Conservation (phyloP, 2,888 invertebrate species). For the Operophtera brumata region DNA sequence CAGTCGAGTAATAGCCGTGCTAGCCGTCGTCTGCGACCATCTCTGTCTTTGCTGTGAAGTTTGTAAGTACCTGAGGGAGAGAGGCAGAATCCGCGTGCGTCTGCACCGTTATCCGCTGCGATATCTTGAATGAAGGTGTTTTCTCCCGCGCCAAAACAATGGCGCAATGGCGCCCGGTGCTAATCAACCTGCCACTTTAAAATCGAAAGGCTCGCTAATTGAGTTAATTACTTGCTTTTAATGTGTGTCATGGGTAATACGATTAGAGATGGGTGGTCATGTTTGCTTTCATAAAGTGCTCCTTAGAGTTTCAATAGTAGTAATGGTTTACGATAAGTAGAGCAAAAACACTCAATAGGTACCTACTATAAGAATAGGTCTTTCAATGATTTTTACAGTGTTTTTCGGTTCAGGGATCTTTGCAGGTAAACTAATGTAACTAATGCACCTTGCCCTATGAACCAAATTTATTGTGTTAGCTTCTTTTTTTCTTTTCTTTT, state of each 20-base stretch:
- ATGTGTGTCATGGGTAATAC: constrained; percentile 42
- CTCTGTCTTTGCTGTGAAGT: constrained; percentile 40
- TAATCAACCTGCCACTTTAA: constrained; percentile 64
- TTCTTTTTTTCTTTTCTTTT: too few species aligned
- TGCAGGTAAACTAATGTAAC: too few species aligned
- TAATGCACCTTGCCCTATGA: too few species aligned
- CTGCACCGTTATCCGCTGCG: constrained; percentile 77
- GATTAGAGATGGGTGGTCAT: constrained; percentile 35
- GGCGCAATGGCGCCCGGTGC: constrained; percentile 67
- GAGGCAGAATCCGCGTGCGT: constrained; percentile 56
- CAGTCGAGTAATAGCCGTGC: constrained; percentile 79
- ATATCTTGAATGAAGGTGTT: constrained; percentile 80
- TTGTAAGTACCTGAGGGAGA: constrained; percentile 40
- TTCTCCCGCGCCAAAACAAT: constrained; percentile 79
- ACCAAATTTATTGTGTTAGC: too few species aligned
- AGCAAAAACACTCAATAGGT: constrained; percentile 20
- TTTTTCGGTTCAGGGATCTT: too few species aligned
- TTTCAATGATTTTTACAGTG: too few species aligned
- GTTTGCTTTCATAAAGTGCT: constrained; percentile 33
- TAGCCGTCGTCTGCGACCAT: constrained; percentile 59
- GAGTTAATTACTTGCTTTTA: constrained; percentile 55
- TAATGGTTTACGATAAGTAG: constrained; percentile 19
- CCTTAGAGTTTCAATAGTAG: constrained; percentile 19
- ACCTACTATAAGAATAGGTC: too few species aligned
- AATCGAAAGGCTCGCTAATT: constrained; percentile 69